Evolutionary conservation across 2,113 vertebrate genomes (phyloP).

Genomic region (Sitta europaea): DNA sequence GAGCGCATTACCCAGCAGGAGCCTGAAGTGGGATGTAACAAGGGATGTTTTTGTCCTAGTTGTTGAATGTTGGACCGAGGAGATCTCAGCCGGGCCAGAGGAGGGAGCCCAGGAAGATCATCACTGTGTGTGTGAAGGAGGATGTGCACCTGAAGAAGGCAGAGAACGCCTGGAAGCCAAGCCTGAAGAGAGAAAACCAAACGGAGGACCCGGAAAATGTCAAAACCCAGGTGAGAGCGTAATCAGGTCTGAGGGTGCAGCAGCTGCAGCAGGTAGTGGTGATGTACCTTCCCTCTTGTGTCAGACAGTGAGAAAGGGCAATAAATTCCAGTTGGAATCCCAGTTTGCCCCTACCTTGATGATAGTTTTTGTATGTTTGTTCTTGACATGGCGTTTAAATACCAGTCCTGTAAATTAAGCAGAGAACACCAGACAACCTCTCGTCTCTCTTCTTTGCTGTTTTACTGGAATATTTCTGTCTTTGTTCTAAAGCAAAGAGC

Average conservation of each 20-base stretch:
- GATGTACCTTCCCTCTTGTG: not conserved
- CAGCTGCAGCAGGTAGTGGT: too few relatives aligned
- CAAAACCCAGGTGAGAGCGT: slow-evolving; percentile 82
- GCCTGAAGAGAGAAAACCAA: slow-evolving; percentile 80
- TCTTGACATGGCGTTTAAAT: not conserved
- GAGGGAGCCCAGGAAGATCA: slow-evolving; percentile 92
- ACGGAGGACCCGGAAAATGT: slow-evolving; percentile 80
- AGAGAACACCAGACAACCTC: not conserved
- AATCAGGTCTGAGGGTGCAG: not conserved
- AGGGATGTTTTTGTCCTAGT: slow-evolving; percentile 72
- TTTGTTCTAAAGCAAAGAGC: not conserved
- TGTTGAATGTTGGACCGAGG: slow-evolving; percentile 82
- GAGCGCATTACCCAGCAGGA: not conserved
- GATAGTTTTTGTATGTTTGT: not conserved
- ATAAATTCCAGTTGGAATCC: not conserved
- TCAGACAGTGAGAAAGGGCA: not conserved
- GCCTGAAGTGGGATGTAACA: slow-evolving; percentile 23
- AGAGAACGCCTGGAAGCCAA: slow-evolving; percentile 94
- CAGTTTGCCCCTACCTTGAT: not conserved
- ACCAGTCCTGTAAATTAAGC: not conserved
- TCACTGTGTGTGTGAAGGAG: slow-evolving; percentile 89
- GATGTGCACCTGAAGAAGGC: slow-evolving; percentile 91
- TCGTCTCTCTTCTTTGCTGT: not conserved
- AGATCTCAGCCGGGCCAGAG: slow-evolving; percentile 79
- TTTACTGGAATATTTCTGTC: not conserved